Conservation (phyloP, 2,888 invertebrate genomes). For the Caenorhabditis doughertyi region DNA sequence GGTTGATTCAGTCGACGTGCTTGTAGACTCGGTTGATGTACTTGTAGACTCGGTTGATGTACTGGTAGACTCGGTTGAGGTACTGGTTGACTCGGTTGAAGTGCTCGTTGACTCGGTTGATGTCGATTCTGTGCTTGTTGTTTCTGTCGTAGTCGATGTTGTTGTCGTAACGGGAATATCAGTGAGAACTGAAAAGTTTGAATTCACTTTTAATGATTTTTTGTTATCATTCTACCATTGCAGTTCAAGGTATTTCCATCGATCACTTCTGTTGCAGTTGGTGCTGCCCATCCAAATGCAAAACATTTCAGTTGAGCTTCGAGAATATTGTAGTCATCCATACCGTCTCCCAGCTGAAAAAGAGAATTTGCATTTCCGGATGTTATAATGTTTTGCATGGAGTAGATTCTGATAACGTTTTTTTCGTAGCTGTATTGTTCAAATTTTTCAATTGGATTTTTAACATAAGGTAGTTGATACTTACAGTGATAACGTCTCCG, state of each 20-base stretch:
- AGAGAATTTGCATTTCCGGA: too few species aligned
- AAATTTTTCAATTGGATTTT: background rate
- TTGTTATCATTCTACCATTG: conserved; percentile 30
- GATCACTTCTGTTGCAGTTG: conserved; percentile 23
- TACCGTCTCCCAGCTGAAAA: conserved; percentile 43
- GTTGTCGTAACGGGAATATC: conserved; percentile 53
- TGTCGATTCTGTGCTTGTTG: conserved; percentile 5
- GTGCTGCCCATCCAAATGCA: conserved; percentile 53
- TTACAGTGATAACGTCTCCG: conserved; percentile 33
- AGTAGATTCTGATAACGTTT: background rate
- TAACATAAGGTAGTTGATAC: background rate
- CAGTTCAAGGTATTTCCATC: conserved; percentile 43
- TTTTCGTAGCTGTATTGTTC: background rate
- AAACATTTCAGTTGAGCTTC: conserved; percentile 60
- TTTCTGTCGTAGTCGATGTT: conserved; percentile 14
- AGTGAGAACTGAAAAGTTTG: conserved; percentile 42
- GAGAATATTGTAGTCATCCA: conserved; percentile 44
- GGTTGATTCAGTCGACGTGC: conserved; percentile 1
- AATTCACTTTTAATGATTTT: background rate
- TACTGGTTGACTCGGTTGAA: background rate
- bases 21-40: conserved; percentile 1
- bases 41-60: background rate
- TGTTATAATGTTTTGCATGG: too few species aligned
- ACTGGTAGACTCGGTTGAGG: conserved; percentile 2
- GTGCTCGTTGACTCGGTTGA: background rate